Evolutionary conservation across 2,113 vertebrate genomes (phyloP).

Genomic region (Tachuris rubrigastra): DNA sequence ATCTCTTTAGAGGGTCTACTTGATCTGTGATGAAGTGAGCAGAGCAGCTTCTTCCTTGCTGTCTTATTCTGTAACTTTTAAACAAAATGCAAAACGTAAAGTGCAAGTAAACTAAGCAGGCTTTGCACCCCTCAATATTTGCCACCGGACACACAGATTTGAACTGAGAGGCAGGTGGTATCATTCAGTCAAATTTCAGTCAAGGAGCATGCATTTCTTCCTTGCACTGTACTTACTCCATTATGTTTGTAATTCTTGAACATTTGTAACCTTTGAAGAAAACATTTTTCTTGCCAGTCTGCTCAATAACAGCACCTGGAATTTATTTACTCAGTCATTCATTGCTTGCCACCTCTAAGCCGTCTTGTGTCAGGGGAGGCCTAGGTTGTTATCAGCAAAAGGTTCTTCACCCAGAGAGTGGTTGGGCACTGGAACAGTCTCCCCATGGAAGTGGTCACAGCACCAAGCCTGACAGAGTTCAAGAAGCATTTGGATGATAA

Average conservation of each 20-base stretch:
- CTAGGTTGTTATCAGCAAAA: not conserved
- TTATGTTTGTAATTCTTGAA: not conserved
- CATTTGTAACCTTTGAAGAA: not conserved
- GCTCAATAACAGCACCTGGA: not conserved
- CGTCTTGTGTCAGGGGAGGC: not conserved
- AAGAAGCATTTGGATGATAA: not conserved
- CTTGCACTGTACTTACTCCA: not conserved
- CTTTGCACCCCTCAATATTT: not conserved
- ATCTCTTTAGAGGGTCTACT: not conserved
- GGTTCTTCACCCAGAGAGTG: not conserved
- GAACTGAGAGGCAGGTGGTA: not conserved
- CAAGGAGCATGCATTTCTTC: not conserved
- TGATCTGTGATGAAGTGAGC: not conserved
- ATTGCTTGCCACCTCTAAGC: not conserved
- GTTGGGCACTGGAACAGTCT: not conserved
- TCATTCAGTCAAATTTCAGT: not conserved
- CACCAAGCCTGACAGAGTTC: not conserved
- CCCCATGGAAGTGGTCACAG: not conserved
- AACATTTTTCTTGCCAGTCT: not conserved
- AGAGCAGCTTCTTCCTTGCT: not conserved
- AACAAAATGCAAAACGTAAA: not conserved
- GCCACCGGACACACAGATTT: not conserved
- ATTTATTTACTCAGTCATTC: not conserved
- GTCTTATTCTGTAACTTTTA: not conserved
- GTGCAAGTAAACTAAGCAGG: not conserved